Evolutionary conservation across 2,797 vertebrate species (phyloP), one percentile per base, ranked within the genome.

Genomic region (Scleropages formosus): DNA sequence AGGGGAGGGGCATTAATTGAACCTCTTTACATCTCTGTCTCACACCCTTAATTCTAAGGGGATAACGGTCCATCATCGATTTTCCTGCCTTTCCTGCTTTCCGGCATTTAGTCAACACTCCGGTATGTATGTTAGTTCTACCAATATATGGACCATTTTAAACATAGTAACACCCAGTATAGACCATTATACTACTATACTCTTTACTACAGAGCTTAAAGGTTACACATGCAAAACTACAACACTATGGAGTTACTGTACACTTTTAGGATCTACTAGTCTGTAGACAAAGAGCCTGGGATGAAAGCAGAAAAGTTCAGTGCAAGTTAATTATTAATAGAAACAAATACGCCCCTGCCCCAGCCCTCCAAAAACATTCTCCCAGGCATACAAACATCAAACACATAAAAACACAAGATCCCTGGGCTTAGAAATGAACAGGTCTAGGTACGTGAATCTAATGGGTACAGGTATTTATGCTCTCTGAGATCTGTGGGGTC

Each of bases 141-240:
- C 70, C 70, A 53, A 69, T 49, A 69, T 22, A 12, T 69, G 22
- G 20, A 51, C 15, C 20, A 70, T 27, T 70, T 46, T 46, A 51
- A 53, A 70, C 24, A 56, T 20, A 26, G 22, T 70, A 47, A 27
- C 51, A 70, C 18, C 12, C 49, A 10, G 49, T 24, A 47, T 51
- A 27, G 27, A n/a, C 31, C 51, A 56, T 70, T 27, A 24, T 20
- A 56, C 47, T 24, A 70, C 24, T 70, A 24, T 4, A 53, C 46
- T 70, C 46, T 46, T 51, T 27, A 27, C 26, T 20, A 70, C 24
- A 26, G n/a, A 70, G 47, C 46, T 70, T 22, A 49, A 31, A 49
- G 65, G 15, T 46, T 68, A 10, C 18, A 53, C 47, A 70, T 70
- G 47, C 12, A 12, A 49, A 53, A 27, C 31, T 39, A 39, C 31